These are phyloP conservation scores for Dynastes hyllus DNA, from an alignment of 2,888 invertebrate species.

Conservation along the genomic window DNA sequence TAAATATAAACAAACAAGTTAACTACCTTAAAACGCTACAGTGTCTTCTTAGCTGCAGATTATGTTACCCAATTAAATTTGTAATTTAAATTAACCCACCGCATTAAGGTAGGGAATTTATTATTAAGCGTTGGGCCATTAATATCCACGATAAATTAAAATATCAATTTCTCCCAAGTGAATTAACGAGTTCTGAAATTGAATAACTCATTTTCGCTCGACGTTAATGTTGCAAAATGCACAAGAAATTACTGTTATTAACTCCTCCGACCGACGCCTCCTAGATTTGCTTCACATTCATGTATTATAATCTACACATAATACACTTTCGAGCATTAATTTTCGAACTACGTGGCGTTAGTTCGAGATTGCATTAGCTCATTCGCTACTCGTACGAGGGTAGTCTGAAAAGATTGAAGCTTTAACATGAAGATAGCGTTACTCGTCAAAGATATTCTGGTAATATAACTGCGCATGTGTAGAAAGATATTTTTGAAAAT, in stretches of 20 bases:
- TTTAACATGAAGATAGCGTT: too few relatives aligned
- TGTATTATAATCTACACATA: neutral
- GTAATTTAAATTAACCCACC: neutral
- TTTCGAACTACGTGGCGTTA: neutral
- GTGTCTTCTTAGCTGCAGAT: neutral
- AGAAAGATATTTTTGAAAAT: too few relatives aligned
- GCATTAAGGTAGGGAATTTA: neutral
- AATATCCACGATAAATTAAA: slow-evolving; percentile 18
- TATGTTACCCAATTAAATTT: neutral
- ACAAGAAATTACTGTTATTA: slow-evolving; percentile 24
- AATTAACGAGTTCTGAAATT: slow-evolving; percentile 3
- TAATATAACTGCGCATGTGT: too few relatives aligned
- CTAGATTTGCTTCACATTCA: neutral
- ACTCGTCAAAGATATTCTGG: too few relatives aligned
- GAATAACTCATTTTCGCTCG: slow-evolving; percentile 25
- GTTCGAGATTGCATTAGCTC: neutral
- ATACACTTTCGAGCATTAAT: too few relatives aligned
- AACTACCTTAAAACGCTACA: too few relatives aligned
- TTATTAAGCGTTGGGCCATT: neutral
- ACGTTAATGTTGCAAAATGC: slow-evolving; percentile 35
- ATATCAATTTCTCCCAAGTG: slow-evolving; percentile 5
- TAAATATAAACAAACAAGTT: too few relatives aligned
- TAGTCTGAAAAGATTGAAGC: too few relatives aligned
- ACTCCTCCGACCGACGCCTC: neutral
- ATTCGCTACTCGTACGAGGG: too few relatives aligned